Base-by-base conservation (phyloP, 2,797 vertebrate species). In the Sarcophilus harrisii region DNA sequence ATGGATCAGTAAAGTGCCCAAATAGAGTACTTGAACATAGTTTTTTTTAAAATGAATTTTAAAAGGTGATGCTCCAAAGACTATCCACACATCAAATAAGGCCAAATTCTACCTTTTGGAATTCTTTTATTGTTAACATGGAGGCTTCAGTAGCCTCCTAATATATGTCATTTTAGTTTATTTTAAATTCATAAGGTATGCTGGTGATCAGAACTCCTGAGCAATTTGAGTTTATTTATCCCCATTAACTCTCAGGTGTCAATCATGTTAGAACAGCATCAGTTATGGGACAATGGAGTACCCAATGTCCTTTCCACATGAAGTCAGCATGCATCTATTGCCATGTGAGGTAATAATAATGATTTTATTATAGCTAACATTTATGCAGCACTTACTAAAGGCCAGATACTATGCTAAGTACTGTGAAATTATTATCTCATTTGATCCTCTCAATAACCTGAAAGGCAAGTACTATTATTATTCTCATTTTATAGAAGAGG, bases 11-110 rank as follows among this genome's bases (percentile, higher is more conserved):
- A 5, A 66, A n/a, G 62, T 14, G 62, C n/a, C 62, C 66, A 73
- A n/a, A 38, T 13, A 38, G 2, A 38, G n/a, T 24, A 18, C 16
- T 38, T 73, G 66, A 24, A 38, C 13, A 9, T 38, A 3, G 8
- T 81, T 73, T 73, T 13, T 62, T 18, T 45, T n/a, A 81, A 97
- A 95, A 90, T 49, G n/a, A 94, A 66, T 93, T 81, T 62, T 92
- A 13, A 66, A 62, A 66, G 90, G 92, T 91, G 92, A 66, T 92
- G 57, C 54, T 38, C 49, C 93, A 95, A 93, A 92, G 45, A 92
- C 58, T 1, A 91, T 54, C 21, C 58, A 89, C 73, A 89, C 73
- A 16, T 57, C 59, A 58, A 92, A 93, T 54, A 90, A 92, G 90
- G 11, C 30, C 45, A 94, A 16, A 8, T 58, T 38, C 81, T 93